These are phyloP conservation scores for Trogon melanurus DNA, from an alignment of 2,113 vertebrate genomes.

Conservation along the genomic window DNA sequence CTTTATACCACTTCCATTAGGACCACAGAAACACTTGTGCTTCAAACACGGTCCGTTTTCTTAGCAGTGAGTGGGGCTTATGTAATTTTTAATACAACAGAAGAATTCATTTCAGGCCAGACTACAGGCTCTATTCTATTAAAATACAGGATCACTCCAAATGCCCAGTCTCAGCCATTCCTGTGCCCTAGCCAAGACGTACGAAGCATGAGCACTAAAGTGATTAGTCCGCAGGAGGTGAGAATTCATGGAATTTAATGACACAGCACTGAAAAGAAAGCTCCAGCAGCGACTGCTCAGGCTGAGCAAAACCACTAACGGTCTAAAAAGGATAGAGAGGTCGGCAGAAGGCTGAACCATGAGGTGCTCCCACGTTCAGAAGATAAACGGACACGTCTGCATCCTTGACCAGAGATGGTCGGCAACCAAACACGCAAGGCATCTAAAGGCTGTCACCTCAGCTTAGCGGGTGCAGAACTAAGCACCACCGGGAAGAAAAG, in stretches of 20 bases:
- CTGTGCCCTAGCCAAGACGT: neutral
- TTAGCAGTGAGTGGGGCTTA: neutral
- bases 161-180: neutral
- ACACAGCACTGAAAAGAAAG: neutral
- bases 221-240: neutral
- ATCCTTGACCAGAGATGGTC: neutral
- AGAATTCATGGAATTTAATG: neutral
- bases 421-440: neutral
- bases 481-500: rapidly evolving
- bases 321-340: neutral
- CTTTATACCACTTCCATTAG: neutral
- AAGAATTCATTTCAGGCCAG: neutral
- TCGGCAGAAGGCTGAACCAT: neutral
- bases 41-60: neutral
- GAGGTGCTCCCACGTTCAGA: neutral
- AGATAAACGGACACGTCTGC: neutral
- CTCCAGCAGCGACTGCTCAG: neutral
- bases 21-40: neutral
- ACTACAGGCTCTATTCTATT: neutral
- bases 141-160: neutral
- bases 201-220: neutral
- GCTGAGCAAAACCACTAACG: neutral
- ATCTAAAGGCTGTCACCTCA: rapidly evolving
- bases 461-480: rapidly evolving
- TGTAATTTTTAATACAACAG: neutral